Base-by-base conservation (phyloP, 1,140 invertebrate species). In the Leucophenga varia region DNA sequence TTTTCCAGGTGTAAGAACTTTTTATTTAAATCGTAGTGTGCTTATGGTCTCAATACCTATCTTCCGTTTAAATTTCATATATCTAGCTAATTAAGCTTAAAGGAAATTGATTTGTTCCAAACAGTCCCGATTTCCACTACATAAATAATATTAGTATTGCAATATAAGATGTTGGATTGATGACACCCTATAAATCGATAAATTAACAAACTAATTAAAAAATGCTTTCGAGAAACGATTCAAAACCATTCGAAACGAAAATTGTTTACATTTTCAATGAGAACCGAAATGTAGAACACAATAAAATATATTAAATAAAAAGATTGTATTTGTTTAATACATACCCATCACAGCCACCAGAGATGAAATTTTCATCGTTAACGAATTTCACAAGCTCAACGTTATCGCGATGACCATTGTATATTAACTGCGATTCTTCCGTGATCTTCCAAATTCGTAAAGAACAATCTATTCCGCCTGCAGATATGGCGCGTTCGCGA, bases 351-450 rank as follows among this genome's bases (percentile, higher is more conserved):
- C 94, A 89, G 48, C 88, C 88, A 37, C 90, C 89, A 6, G 92
- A 91, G 0, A 97, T 77, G 78, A 98, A 98, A 76, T 91, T 85
- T 51, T 93, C 86, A 69, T 97, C 93, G 76, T 96, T 94, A 17
- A 98, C 85, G 20, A 96, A 78, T 70, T 87, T 89, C 0, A 97
- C 90, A 61, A 80, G 83, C 76, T 98, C 95, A 38, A 97, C 86
- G 53, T 86, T 91, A 31, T 87, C 87, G 44, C 77, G 74, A 54
- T 87, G 84, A 1, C 87, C 90, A 71, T 95, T 91, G 74, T 91
- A 98, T 50, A 97, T 88, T 6, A 98, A 78, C 67, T 98, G 95
- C 35, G 94, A 96, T 72, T 98, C 95, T 79, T 98, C 95, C 0
- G 88, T 84, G 48, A 98, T 90, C 76, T 98, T 97, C 94, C 95